These are phyloP conservation scores for Trimorus sp. DNA, from an alignment of 2,888 invertebrate genomes.

Conservation along the genomic window DNA sequence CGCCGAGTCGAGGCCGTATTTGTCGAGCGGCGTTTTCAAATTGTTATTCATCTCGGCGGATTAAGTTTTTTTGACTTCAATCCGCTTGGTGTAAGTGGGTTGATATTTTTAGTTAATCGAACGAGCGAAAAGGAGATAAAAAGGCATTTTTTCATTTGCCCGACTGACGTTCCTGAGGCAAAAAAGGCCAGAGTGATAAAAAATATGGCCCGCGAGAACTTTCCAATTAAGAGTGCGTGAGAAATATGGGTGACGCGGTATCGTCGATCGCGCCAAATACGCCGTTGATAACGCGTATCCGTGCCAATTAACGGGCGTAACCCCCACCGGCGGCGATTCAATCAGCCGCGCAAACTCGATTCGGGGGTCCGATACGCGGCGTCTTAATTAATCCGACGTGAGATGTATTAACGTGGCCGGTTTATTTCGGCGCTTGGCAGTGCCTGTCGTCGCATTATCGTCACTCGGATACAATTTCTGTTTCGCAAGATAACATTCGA, in stretches of 20 bases:
- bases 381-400: conserved; percentile 43
- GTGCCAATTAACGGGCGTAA: conserved; percentile 61
- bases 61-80: too few species aligned
- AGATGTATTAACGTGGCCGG: conserved; percentile 26
- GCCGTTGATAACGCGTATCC: conserved; percentile 59
- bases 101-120: too few species aligned
- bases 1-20: background rate
- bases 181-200: conserved; percentile 35
- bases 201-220: conserved; percentile 39
- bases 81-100: too few species aligned
- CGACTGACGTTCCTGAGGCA: conserved; percentile 15
- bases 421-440: background rate
- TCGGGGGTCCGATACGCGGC: conserved; percentile 16
- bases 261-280: conserved; percentile 61
- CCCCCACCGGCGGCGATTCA: conserved; percentile 27
- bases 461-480: background rate
- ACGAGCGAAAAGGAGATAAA: background rate
- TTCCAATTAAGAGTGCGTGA: conserved; percentile 56
- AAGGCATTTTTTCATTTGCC: conserved; percentile 18
- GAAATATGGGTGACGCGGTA: conserved; percentile 61
- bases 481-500: conserved; percentile 6
- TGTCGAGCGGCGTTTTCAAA: background rate
- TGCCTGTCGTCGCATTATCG: background rate
- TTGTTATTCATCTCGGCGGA: background rate
- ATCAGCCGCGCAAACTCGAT: conserved; percentile 35